phyloP scores from a whole-genome alignment of 2,888 invertebrate genomes.

The Mimumesa dahlbomi region DNA sequence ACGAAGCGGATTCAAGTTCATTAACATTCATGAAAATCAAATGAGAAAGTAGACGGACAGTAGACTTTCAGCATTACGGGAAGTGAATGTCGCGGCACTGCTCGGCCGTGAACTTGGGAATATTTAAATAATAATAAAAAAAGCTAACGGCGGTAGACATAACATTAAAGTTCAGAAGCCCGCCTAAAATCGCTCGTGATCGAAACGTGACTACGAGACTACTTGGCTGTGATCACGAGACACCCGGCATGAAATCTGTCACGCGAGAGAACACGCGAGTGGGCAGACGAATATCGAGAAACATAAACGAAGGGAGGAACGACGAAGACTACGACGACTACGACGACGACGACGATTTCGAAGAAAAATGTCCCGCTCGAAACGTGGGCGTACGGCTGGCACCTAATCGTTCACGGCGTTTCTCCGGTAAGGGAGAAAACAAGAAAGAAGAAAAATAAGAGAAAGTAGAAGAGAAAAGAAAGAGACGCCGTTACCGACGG shows the following conservation, averaged over 20 bases:
- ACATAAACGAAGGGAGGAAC: neutral
- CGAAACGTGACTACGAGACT: conserved; percentile 56
- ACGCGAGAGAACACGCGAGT: conserved; percentile 20
- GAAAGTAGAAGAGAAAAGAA: neutral
- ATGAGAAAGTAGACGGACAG: conserved; percentile 11
- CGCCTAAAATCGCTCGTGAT: conserved; percentile 48
- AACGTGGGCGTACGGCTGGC: neutral
- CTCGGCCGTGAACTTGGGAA: conserved; percentile 37
- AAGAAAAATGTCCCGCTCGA: neutral
- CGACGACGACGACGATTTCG: neutral
- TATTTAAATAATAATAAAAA: neutral
- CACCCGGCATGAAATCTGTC: conserved; percentile 45
- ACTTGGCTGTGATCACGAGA: conserved; percentile 43
- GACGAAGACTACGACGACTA: neutral
- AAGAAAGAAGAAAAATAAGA: neutral
- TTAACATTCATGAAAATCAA: neutral
- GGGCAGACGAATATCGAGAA: too few relatives aligned
- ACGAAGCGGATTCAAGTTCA: too few relatives aligned
- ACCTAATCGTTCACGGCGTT: neutral
- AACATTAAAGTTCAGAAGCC: conserved; percentile 17
- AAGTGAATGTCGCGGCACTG: conserved; percentile 13
- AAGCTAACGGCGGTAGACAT: neutral
- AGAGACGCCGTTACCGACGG: conserved; percentile 54
- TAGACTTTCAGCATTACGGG: neutral
- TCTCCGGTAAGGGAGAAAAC: too few relatives aligned